Conservation (phyloP, 1,140 invertebrate genomes). For the Eurosta solidaginis region DNA sequence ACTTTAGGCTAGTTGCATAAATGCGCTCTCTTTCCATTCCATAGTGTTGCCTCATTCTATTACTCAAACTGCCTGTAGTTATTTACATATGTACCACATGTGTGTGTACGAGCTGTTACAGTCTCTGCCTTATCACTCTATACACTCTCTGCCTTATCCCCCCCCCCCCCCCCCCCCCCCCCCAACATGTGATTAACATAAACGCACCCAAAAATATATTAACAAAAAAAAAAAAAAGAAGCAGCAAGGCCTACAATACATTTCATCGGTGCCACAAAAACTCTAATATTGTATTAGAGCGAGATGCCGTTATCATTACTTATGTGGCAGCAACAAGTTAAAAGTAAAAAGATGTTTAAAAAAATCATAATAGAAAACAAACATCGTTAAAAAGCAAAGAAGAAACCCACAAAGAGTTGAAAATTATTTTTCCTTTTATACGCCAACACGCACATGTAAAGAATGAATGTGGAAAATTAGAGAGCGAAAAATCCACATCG, state of each 20-base stretch:
- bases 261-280: conserved; percentile 41
- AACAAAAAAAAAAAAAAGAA: too few relatives aligned
- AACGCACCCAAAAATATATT: conserved; percentile 57
- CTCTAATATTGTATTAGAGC: neutral
- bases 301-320: conserved; percentile 30
- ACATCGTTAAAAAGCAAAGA: neutral
- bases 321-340: conserved; percentile 48
- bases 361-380: neutral
- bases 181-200: conserved; percentile 50
- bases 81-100: too few relatives aligned
- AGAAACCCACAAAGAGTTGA: neutral
- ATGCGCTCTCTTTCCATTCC: neutral
- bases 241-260: conserved; percentile 43
- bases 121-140: too few relatives aligned
- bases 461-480: neutral
- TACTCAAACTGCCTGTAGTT: neutral
- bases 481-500: neutral
- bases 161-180: neutral
- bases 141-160: neutral
- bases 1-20: neutral
- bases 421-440: neutral
- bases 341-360: conserved; percentile 35
- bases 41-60: conserved; percentile 33
- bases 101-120: too few relatives aligned
- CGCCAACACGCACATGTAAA: neutral